Conservation (phyloP, 2,797 vertebrate genomes). For the Taeniopygia guttata region DNA sequence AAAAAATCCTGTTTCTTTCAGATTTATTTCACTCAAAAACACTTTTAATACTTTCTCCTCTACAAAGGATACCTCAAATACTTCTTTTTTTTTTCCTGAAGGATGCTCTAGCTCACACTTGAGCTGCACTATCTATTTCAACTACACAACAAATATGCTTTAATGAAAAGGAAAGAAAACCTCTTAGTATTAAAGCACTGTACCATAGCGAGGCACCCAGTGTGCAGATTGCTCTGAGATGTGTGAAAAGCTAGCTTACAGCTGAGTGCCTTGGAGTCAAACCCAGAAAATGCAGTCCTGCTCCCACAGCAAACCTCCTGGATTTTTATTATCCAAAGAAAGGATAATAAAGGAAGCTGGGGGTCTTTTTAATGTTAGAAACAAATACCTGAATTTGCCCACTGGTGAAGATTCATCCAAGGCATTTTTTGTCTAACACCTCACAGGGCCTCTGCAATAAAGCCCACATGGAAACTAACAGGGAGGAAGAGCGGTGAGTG, state of each 20-base stretch:
- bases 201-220: constrained; percentile 41
- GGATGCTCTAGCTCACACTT: not conserved
- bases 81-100: not conserved
- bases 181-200: constrained; percentile 52
- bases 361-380: not conserved
- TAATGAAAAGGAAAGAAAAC: constrained; percentile 47
- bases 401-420: not conserved
- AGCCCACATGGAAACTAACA: accelerated
- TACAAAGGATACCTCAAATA: not conserved
- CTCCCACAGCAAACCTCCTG: not conserved
- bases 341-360: not conserved
- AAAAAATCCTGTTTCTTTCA: not conserved
- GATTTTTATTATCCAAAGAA: not conserved
- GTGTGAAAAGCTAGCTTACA: constrained; percentile 42
- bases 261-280: not conserved
- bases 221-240: not conserved
- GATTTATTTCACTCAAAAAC: constrained; percentile 7
- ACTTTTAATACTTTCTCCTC: not conserved
- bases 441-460: not conserved
- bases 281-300: not conserved
- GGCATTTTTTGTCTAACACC: not conserved
- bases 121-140: constrained; percentile 14
- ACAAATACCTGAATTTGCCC: not conserved
- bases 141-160: not conserved
- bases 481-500: not conserved